phyloP scores from a whole-genome alignment of 2,888 invertebrate species.

The Strigamia maritima region DNA sequence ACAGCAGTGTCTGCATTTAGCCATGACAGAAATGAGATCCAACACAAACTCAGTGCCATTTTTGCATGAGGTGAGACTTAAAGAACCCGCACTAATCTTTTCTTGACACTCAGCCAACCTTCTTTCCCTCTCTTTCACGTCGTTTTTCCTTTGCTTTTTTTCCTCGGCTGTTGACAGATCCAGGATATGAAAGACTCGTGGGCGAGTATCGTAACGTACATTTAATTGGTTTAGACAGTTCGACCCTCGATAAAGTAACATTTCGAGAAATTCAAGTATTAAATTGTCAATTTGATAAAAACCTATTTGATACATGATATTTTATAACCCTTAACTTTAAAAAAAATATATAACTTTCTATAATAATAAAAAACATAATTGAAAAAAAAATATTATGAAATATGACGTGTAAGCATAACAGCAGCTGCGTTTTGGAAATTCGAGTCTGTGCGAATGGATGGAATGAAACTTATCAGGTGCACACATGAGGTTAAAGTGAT shows the following conservation, averaged over 20 bases:
- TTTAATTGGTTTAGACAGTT: constrained; percentile 25
- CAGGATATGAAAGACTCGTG: constrained; percentile 22
- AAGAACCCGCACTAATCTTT: constrained; percentile 25
- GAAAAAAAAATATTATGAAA: neutral
- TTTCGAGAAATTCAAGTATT: neutral
- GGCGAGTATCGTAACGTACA: constrained; percentile 7
- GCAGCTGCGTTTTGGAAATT: constrained; percentile 11
- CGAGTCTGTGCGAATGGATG: neutral
- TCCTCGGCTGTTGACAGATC: constrained; percentile 1
- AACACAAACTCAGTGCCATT: constrained; percentile 24
- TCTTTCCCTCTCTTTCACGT: constrained; percentile 9
- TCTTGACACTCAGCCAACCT: constrained; percentile 28
- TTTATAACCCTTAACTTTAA: neutral
- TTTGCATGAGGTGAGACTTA: constrained; percentile 32
- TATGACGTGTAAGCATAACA: neutral
- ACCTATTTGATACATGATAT: neutral
- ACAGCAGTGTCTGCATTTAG: neutral
- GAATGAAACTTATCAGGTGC: constrained; percentile 21
- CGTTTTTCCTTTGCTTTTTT: constrained; percentile 25
- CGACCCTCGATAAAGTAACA: neutral
- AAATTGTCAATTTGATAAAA: neutral
- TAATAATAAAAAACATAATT: neutral
- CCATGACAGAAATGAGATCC: constrained; percentile 8
- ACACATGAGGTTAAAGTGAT: neutral
- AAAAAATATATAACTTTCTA: neutral